Conservation (phyloP, 64 coral and sea anemone genomes). For the Stichodactyla mertensii region DNA sequence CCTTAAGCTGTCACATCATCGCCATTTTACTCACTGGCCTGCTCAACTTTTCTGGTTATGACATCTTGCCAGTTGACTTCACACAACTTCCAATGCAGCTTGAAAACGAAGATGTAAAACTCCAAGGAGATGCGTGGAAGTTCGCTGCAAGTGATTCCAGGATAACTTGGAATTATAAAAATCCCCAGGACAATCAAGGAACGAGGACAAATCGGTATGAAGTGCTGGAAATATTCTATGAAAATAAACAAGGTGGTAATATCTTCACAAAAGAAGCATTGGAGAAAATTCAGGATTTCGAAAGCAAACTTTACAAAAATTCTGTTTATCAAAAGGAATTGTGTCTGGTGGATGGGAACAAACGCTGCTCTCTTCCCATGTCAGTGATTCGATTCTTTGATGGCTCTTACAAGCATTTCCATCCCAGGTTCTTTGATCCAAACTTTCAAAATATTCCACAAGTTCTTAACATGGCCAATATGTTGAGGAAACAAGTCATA, state of each 20-base stretch:
- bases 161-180: conserved; percentile 3
- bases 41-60: conserved; percentile 25
- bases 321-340: conserved; percentile 32
- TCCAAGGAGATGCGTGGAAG: conserved; percentile 46
- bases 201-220: conserved; percentile 2
- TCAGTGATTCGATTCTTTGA: conserved; percentile 70
- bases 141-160: conserved; percentile 17
- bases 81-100: conserved; percentile 35
- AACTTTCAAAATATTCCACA: conserved; percentile 41
- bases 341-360: conserved; percentile 19
- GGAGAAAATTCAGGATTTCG: conserved; percentile 19
- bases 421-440: conserved; percentile 41
- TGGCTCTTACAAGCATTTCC: conserved; percentile 28
- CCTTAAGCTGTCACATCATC: conserved; percentile 11
- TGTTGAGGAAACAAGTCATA: not conserved
- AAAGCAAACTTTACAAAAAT: conserved; percentile 26
- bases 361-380: not conserved
- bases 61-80: conserved; percentile 40
- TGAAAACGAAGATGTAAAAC: conserved; percentile 21
- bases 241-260: conserved; percentile 30
- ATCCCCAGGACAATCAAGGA: conserved; percentile 1
- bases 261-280: conserved; percentile 46
- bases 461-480: conserved; percentile 31
- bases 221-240: conserved; percentile 32
- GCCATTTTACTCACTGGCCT: conserved; percentile 23